Evolutionary conservation across 2,797 vertebrate genomes (phyloP).

Genomic region (Crocodylus rhombifer): DNA sequence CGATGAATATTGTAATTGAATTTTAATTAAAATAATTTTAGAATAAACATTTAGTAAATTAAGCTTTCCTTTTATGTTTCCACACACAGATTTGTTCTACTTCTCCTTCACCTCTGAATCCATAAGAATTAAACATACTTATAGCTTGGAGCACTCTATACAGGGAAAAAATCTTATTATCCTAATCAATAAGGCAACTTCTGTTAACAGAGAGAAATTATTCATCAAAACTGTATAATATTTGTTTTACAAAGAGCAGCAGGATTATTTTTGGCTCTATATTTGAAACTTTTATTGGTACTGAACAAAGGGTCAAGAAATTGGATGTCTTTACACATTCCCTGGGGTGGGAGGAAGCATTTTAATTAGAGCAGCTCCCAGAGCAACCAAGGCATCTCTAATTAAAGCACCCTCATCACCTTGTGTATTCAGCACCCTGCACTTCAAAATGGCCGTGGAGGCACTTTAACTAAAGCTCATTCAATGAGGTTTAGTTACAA

Average conservation of each 20-base stretch:
- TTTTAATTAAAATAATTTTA: conserved; percentile 44
- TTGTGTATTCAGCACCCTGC: no score
- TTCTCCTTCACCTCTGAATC: conserved; percentile 29
- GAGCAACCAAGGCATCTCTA: no score
- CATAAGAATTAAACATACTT: conserved; percentile 27
- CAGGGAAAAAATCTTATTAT: conserved; percentile 32
- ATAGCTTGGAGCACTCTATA: conserved; percentile 31
- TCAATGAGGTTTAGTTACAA: no score
- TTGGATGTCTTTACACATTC: no score
- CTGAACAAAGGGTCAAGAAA: conserved; percentile 43
- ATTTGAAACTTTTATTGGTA: conserved; percentile 49
- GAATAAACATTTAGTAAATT: conserved; percentile 54
- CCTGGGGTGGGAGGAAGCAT: no score
- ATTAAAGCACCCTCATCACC: no score
- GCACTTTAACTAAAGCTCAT: no score
- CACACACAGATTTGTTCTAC: neutral
- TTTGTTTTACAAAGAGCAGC: conserved; percentile 60
- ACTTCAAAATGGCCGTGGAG: no score
- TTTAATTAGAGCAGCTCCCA: no score
- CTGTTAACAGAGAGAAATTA: conserved; percentile 57
- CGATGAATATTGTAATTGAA: conserved; percentile 25
- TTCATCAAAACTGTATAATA: conserved; percentile 39
- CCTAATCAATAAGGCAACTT: conserved; percentile 43
- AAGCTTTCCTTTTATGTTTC: conserved; percentile 24
- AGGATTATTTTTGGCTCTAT: conserved; percentile 49